Conservation (phyloP, 2,888 invertebrate genomes). For the Xylota sylvarum region DNA sequence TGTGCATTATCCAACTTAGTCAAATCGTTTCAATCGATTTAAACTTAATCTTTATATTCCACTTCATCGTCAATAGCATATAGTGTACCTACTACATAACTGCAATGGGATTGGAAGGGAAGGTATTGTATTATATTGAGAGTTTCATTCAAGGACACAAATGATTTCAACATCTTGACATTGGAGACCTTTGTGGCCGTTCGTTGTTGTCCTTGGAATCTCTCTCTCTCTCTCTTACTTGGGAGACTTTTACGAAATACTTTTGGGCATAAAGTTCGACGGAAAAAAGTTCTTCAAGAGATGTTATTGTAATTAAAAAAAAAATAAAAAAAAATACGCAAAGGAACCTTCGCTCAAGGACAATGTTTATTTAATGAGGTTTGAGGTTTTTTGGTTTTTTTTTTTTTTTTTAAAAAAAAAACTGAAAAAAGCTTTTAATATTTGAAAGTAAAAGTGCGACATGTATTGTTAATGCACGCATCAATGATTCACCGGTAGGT, state of each 20-base stretch:
- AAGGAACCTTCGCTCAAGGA: conserved; percentile 2
- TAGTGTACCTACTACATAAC: not conserved
- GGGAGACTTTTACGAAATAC: not conserved
- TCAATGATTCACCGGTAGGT: not conserved
- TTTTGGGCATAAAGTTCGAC: not conserved
- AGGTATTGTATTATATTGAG: not conserved
- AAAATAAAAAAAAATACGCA: too few relatives aligned
- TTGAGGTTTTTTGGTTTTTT: not conserved
- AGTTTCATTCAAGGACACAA: not conserved
- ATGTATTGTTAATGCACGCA: conserved; percentile 3
- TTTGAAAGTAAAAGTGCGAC: not conserved
- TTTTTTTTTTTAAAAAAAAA: too few relatives aligned
- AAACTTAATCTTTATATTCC: not conserved
- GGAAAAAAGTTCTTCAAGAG: not conserved
- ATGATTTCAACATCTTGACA: not conserved
- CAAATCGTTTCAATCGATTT: not conserved
- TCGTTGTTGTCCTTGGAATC: not conserved
- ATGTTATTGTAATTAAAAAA: conserved; percentile 9
- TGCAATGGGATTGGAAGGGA: not conserved
- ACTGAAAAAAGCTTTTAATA: not conserved
- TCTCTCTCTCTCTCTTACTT: too few relatives aligned
- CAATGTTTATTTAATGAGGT: not conserved
- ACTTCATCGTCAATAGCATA: conserved; percentile 2
- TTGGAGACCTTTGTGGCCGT: not conserved
- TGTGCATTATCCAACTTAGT: not conserved